phyloP scores from a whole-genome alignment of 2,888 invertebrate species.

The Acanthosoma haemorrhoidale region DNA sequence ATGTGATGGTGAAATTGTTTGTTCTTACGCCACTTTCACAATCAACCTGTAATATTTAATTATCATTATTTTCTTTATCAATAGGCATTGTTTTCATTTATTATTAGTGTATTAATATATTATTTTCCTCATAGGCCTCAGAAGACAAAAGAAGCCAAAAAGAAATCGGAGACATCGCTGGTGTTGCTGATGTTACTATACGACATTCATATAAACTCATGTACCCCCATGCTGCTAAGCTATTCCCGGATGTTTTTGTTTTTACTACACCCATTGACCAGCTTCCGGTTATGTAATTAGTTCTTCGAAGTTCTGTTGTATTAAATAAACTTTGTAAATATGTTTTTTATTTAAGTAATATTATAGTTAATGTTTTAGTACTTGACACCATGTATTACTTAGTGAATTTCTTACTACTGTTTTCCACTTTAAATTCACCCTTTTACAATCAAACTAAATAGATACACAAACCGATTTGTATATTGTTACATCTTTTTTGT shows the following conservation, averaged over 20 bases:
- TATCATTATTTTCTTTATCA: no score
- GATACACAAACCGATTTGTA: no score
- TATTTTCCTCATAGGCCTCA: no score
- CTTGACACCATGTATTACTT: no score
- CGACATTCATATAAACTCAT: constrained; percentile 94
- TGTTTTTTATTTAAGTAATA: not conserved
- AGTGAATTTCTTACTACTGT: not conserved
- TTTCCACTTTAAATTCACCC: no score
- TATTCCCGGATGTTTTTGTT: constrained; percentile 95
- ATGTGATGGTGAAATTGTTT: no score
- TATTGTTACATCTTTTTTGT: no score
- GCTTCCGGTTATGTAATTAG: constrained; percentile 56
- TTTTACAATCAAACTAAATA: no score
- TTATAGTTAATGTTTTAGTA: not conserved
- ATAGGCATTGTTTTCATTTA: no score
- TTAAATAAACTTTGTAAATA: not conserved
- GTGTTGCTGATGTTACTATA: constrained; percentile 97
- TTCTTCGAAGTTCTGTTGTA: not conserved
- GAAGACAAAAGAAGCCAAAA: constrained; percentile 91
- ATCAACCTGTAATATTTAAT: no score
- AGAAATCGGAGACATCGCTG: constrained; percentile 97
- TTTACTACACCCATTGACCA: constrained; percentile 92
- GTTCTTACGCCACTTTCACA: no score
- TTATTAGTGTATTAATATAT: no score
- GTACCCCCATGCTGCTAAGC: constrained; percentile 84